Percentiles rank a stretch among this genome's conserved stretches.
These are phyloP conservation scores for Prolemur simus DNA, from an alignment of 2,113 vertebrate genomes.

Conservation along the genomic window DNA sequence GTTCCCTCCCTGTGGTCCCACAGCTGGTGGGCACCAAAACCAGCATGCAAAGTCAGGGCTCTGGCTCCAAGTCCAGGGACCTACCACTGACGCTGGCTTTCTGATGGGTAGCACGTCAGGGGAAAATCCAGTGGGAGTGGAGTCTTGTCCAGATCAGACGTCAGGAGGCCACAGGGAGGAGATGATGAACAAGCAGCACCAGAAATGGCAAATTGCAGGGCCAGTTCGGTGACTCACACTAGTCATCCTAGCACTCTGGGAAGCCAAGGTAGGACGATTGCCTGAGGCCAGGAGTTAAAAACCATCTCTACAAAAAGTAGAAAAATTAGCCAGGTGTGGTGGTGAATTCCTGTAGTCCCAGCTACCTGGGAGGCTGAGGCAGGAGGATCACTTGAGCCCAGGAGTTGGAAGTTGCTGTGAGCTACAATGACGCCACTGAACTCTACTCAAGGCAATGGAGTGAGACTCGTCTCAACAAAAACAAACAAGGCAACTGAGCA, in stretches of 20 bases:
- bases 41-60: not conserved
- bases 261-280: not conserved
- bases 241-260: not conserved
- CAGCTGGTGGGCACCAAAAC: not conserved
- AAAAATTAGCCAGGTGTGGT: not conserved
- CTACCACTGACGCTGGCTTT: not conserved
- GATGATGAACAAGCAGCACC: not conserved
- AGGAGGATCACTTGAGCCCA: not conserved
- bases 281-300: not conserved
- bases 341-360: not conserved
- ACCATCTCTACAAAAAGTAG: not conserved
- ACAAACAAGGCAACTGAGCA: not conserved
- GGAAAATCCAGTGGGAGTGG: not conserved
- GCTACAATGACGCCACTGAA: not conserved
- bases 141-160: not conserved
- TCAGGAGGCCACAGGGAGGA: too few species aligned
- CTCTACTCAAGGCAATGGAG: not conserved
- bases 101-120: not conserved
- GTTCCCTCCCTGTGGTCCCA: not conserved
- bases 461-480: not conserved
- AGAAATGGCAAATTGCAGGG: too few species aligned
- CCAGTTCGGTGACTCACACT: too few species aligned
- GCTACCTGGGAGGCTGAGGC: not conserved
- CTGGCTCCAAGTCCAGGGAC: not conserved
- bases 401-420: not conserved